Conservation (phyloP, 1,140 invertebrate genomes). For the Platorchestia sp. region DNA sequence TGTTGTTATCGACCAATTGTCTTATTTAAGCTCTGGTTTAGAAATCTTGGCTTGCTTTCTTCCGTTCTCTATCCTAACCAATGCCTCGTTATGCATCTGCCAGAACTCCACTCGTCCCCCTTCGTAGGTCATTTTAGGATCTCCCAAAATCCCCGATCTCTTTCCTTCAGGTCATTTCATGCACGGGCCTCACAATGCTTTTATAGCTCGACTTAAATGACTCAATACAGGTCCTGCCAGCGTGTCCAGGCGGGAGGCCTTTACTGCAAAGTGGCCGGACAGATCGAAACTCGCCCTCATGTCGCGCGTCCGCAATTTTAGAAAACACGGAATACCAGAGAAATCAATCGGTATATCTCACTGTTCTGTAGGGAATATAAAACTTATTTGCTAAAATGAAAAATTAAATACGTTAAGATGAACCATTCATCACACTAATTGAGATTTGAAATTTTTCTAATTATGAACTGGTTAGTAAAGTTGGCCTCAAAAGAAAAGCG, state of each 20-base stretch:
- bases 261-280: background rate
- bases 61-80: background rate
- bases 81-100: background rate
- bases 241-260: background rate
- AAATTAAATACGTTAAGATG: background rate
- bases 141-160: background rate
- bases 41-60: background rate
- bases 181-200: background rate
- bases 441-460: background rate
- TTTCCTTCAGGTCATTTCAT: constrained; percentile 1
- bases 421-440: background rate
- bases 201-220: constrained; percentile 1
- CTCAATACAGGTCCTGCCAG: background rate
- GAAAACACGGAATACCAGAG: background rate
- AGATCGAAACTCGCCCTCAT: background rate
- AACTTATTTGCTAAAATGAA: background rate
- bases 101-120: background rate
- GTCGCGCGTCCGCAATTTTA: background rate
- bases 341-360: background rate
- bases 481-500: background rate
- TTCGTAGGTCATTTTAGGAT: background rate
- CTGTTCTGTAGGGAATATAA: background rate
- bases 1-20: background rate
- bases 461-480: background rate
- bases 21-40: background rate